A percentile compares a stretch with the other conserved stretches of the same genome.
Conservation (phyloP, 2,113 vertebrate species). For the Prionailurus bengalensis region DNA sequence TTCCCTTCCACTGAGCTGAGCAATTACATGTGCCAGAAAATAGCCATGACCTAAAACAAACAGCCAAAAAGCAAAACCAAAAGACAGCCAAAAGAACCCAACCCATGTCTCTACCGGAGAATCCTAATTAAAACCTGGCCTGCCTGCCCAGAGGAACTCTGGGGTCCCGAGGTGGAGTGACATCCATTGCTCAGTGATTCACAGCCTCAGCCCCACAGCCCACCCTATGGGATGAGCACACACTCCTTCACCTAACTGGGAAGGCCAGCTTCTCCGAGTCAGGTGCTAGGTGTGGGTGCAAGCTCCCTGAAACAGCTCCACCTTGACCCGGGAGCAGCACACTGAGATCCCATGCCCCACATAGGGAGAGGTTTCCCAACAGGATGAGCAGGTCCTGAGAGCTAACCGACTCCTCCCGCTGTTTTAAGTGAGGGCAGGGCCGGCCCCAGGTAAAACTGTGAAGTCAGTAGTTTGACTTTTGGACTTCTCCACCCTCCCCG, state of each 20-base stretch:
- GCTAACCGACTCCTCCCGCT: slow-evolving; percentile 20
- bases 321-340: not conserved
- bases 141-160: too few relatives aligned
- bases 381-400: slow-evolving; percentile 32
- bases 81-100: not conserved
- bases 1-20: not conserved
- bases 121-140: not conserved
- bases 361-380: slow-evolving; percentile 48
- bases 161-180: not conserved
- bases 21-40: not conserved
- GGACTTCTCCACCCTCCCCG: not conserved
- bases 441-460: not conserved
- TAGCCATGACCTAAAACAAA: not conserved
- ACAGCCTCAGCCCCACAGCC: not conserved
- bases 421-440: not conserved
- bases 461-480: slow-evolving; percentile 1
- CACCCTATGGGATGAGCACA: not conserved
- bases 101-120: not conserved
- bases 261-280: not conserved
- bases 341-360: not conserved
- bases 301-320: not conserved
- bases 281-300: not conserved
- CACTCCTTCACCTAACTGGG: not conserved
- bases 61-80: not conserved
- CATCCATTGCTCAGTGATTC: not conserved